These are phyloP conservation scores for Helleia helle DNA, from an alignment of 2,888 invertebrate species.

Conservation along the genomic window DNA sequence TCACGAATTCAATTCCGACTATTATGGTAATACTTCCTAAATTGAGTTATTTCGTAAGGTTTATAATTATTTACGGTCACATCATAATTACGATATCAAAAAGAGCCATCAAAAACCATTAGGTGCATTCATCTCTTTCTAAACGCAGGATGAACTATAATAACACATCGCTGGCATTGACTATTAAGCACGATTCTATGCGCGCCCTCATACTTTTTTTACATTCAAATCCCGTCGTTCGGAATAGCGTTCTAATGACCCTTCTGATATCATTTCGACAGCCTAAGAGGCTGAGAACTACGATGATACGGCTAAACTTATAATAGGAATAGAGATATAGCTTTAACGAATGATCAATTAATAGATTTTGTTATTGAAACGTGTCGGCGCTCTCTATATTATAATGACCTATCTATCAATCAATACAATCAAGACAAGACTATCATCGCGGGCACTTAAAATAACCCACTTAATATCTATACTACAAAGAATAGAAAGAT, in stretches of 20 bases:
- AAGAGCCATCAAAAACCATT: slow-evolving; percentile 39
- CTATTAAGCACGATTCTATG: slow-evolving; percentile 72
- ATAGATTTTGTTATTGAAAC: slow-evolving; percentile 8
- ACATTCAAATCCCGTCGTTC: slow-evolving; percentile 24
- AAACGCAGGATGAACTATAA: slow-evolving; percentile 37
- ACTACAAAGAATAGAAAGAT: no score
- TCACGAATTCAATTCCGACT: no score
- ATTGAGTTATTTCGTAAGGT: no score
- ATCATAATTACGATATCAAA: slow-evolving; percentile 68
- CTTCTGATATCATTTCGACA: slow-evolving; percentile 37
- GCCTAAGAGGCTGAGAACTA: slow-evolving; percentile 36
- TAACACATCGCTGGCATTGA: slow-evolving; percentile 40
- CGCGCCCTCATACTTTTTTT: slow-evolving; percentile 56
- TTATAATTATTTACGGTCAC: background rate
- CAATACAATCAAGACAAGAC: background rate
- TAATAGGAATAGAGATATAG: slow-evolving; percentile 33
- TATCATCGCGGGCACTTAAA: slow-evolving; percentile 2
- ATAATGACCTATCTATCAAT: slow-evolving; percentile 25
- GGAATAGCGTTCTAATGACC: slow-evolving; percentile 36
- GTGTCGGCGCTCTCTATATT: slow-evolving; percentile 12
- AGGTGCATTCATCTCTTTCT: slow-evolving; percentile 37
- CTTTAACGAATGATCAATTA: slow-evolving; percentile 12
- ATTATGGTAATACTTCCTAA: no score
- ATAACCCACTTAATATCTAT: background rate
- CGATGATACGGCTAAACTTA: slow-evolving; percentile 50